Percentiles rank a stretch among this genome's conserved stretches.
These are phyloP conservation scores for Aethes cnicana DNA, from an alignment of 2,888 invertebrate genomes.

Conservation along the genomic window DNA sequence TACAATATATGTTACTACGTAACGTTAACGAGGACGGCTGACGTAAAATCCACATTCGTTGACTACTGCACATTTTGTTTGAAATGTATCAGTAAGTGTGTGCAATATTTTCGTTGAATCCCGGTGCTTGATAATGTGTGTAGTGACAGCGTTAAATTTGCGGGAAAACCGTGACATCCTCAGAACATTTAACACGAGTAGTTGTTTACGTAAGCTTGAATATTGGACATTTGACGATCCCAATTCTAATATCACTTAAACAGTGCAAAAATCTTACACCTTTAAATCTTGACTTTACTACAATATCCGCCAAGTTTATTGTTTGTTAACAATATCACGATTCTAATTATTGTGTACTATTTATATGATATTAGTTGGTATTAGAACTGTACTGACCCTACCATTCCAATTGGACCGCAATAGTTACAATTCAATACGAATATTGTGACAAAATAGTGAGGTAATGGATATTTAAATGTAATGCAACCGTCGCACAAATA, in stretches of 20 bases:
- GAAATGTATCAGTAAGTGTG: slow-evolving; percentile 41
- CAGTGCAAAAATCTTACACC: slow-evolving; percentile 15
- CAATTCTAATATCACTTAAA: slow-evolving; percentile 32
- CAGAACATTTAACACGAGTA: slow-evolving; percentile 65
- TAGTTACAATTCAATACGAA: slow-evolving; percentile 36
- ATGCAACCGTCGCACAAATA: slow-evolving; percentile 65
- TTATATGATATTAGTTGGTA: slow-evolving; percentile 60
- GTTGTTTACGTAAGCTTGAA: slow-evolving; percentile 54
- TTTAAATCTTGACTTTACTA: slow-evolving; percentile 3
- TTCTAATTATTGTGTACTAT: slow-evolving; percentile 14
- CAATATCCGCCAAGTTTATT: slow-evolving; percentile 10
- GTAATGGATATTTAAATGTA: slow-evolving; percentile 38
- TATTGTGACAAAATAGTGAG: slow-evolving; percentile 42
- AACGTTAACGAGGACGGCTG: slow-evolving; percentile 43
- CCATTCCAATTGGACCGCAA: slow-evolving; percentile 66
- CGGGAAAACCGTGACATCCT: slow-evolving; percentile 53
- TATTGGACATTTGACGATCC: slow-evolving; percentile 34
- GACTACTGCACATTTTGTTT: slow-evolving; percentile 47
- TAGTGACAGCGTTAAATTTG: slow-evolving; percentile 37
- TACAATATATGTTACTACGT: slow-evolving; percentile 45
- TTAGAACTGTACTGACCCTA: slow-evolving; percentile 52
- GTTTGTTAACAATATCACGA: slow-evolving; percentile 8
- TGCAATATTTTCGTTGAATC: slow-evolving; percentile 63
- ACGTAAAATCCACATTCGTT: slow-evolving; percentile 52
- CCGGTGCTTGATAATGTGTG: slow-evolving; percentile 63